Evolutionary conservation across 2,113 vertebrate genomes (phyloP).

Genomic region (Myrmecobius fasciatus): DNA sequence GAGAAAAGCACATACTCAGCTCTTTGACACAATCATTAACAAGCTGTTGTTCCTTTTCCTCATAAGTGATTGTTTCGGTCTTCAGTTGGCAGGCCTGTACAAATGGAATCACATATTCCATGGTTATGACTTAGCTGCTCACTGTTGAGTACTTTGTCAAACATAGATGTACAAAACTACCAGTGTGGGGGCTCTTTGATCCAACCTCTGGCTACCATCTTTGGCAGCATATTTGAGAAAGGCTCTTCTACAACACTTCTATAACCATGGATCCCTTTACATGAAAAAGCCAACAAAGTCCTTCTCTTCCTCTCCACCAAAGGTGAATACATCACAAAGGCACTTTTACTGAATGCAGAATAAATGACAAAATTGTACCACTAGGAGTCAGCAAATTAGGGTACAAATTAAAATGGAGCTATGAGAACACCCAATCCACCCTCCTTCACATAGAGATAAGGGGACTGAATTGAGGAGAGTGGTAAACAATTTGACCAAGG

Average conservation of each 20-base stretch:
- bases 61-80: constrained; percentile 97
- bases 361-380: background rate
- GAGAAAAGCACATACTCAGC: constrained; percentile 88
- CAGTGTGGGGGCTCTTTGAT: background rate
- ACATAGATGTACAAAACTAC: background rate
- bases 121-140: constrained; percentile 26
- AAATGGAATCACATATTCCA: constrained; percentile 68
- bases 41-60: constrained; percentile 98
- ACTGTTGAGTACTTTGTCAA: background rate
- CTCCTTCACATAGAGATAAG: background rate
- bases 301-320: background rate
- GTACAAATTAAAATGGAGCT: background rate
- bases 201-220: background rate
- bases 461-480: background rate
- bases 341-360: background rate
- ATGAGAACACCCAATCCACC: background rate
- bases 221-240: background rate
- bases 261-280: background rate
- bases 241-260: background rate
- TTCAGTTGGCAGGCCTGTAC: constrained; percentile 94
- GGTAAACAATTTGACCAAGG: background rate
- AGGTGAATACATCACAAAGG: background rate
- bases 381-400: background rate
- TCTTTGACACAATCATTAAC: constrained; percentile 99
- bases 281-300: background rate